phyloP scores from a whole-genome alignment of 2,888 invertebrate species.

The Eulithis prunata region DNA sequence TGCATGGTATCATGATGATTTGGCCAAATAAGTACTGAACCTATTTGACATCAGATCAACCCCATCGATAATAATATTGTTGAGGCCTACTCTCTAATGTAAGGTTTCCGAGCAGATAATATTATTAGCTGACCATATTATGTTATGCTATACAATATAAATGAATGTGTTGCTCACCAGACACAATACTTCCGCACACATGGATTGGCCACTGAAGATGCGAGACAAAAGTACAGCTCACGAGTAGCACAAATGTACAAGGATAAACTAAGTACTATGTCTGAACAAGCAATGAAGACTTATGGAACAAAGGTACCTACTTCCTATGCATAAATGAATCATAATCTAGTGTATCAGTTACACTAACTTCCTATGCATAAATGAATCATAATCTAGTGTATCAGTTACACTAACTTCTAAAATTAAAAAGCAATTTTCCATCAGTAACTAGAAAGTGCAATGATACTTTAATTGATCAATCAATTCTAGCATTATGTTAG shows the following conservation, averaged over 20 bases:
- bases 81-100: too few species aligned
- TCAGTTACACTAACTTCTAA: too few species aligned
- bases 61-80: too few species aligned
- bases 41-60: too few species aligned
- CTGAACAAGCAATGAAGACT: slow-evolving; percentile 94
- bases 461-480: slow-evolving; percentile 5
- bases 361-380: background rate
- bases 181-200: slow-evolving; percentile 97
- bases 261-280: slow-evolving; percentile 92
- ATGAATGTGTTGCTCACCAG: slow-evolving; percentile 57
- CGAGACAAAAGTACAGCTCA: slow-evolving; percentile 98
- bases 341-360: too few species aligned
- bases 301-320: slow-evolving; percentile 95
- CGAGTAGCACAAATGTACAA: slow-evolving; percentile 96
- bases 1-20: background rate
- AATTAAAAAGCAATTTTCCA: too few species aligned
- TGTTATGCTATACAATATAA: too few species aligned
- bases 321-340: background rate
- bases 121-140: too few species aligned
- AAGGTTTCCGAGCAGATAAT: too few species aligned
- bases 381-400: too few species aligned
- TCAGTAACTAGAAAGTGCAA: too few species aligned
- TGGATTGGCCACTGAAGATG: slow-evolving; percentile 95
- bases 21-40: background rate
- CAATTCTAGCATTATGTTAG: slow-evolving; percentile 13